Conservation (phyloP, 2,797 vertebrate genomes). For the Spinus pinus region DNA sequence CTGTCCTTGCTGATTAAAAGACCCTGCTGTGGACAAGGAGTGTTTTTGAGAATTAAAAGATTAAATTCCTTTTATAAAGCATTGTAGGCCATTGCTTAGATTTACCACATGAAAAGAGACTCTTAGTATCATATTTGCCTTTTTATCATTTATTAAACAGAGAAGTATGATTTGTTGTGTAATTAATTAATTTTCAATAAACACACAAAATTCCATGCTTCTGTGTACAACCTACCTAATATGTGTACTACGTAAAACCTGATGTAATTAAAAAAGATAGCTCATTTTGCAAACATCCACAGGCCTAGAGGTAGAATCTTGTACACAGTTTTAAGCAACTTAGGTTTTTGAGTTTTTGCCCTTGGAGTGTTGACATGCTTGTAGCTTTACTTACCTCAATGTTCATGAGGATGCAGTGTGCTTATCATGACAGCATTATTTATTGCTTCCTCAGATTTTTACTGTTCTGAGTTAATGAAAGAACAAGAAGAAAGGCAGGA, state of each 20-base stretch:
- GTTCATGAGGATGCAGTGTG: neutral
- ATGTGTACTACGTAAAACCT: neutral
- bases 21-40: neutral
- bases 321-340: neutral
- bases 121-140: neutral
- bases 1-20: neutral
- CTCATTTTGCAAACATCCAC: neutral
- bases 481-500: neutral
- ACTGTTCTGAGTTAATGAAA: neutral
- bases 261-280: neutral
- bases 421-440: neutral
- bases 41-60: neutral
- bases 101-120: neutral
- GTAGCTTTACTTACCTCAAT: neutral
- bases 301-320: neutral
- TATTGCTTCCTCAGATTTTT: neutral
- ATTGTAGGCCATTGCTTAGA: neutral
- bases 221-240: accelerated
- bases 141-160: neutral
- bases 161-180: neutral
- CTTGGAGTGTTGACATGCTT: neutral
- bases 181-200: neutral
- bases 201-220: neutral
- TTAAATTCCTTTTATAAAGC: neutral
- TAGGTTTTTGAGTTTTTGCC: neutral